Evolutionary conservation across 2,888 invertebrate genomes (phyloP).

Genomic region (Drosophila colorata): DNA sequence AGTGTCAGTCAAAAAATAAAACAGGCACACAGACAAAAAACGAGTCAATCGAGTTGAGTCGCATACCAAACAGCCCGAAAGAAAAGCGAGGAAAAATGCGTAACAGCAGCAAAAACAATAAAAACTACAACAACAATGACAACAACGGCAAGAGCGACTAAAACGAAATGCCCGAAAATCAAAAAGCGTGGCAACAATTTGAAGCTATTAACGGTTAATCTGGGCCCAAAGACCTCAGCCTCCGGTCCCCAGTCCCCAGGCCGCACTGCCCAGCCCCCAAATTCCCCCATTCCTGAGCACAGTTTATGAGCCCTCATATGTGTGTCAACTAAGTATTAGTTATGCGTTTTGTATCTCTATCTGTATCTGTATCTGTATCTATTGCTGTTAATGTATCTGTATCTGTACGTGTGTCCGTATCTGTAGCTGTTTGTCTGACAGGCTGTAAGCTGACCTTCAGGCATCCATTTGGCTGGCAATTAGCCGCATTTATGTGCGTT

Average conservation of each 20-base stretch:
- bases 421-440: constrained; percentile 20
- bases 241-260: background rate
- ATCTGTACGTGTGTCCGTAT: constrained; percentile 13
- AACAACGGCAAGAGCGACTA: background rate
- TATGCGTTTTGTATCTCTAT: constrained; percentile 29
- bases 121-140: background rate
- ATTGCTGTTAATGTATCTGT: constrained; percentile 10
- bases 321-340: constrained; percentile 47
- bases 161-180: constrained; percentile 62
- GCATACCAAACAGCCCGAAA: constrained; percentile 35
- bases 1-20: constrained; percentile 22
- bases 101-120: constrained; percentile 20
- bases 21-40: constrained; percentile 31
- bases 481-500: constrained; percentile 66
- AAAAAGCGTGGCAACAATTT: constrained; percentile 73
- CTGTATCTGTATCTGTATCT: background rate
- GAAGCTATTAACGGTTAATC: constrained; percentile 74
- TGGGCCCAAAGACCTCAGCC: constrained; percentile 26
- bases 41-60: constrained; percentile 70
- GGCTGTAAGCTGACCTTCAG: constrained; percentile 52
- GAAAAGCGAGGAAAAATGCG: constrained; percentile 55
- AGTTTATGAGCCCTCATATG: constrained; percentile 43
- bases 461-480: constrained; percentile 61
- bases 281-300: background rate
- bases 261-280: constrained; percentile 2